Base-by-base conservation (phyloP, 2,888 invertebrate genomes). In the Eristalis tenax region DNA sequence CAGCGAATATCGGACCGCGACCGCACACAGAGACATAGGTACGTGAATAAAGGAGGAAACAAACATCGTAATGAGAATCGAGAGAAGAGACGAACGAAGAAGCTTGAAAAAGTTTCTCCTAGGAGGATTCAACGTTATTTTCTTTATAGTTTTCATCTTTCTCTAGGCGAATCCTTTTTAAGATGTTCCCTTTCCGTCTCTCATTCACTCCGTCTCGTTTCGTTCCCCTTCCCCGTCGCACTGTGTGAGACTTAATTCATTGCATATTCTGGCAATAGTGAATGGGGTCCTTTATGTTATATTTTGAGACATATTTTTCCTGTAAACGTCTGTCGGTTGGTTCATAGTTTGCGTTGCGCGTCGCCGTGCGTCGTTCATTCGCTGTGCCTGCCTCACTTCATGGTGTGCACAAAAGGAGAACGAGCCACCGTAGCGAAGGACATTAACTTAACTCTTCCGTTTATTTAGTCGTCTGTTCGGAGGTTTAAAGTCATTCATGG, bases 361-460 rank as follows among this genome's bases (percentile, higher is more conserved):
- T 59, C 26, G 22, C 4, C 59, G 26, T 26, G 26, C 26, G 26
- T 26, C 65, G 63, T 77, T 65, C 32, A 73, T 82, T 65, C n/a
- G 40, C 56, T 28, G 32, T 10, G 56, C 1, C 28, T 28, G 28
- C 18, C 22, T 59, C 40, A 50, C 57, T 59, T 65, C 70, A 4
- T n/a, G 22, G 18, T n/a, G 43, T 8, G 15, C 23, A n/a, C 38
- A 50, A 74, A 23, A 75, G 22, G 13, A 35, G 50, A 43, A 18
- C 56, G 73, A 75, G 50, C 75, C 56, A 61, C 71, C 71, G 75
- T 76, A 43, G 76, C 56, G 75, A 79, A 79, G 83, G 87, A 83
- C 87, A 87, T 87, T 87, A 83, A 87, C 83, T 87, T 87, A 83
- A 87, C 87, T 87, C 87, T 83, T 87, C 87, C 76, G 75, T 83